Evolutionary conservation across 2,888 invertebrate genomes (phyloP).

Genomic region (Palloptera scutellata): DNA sequence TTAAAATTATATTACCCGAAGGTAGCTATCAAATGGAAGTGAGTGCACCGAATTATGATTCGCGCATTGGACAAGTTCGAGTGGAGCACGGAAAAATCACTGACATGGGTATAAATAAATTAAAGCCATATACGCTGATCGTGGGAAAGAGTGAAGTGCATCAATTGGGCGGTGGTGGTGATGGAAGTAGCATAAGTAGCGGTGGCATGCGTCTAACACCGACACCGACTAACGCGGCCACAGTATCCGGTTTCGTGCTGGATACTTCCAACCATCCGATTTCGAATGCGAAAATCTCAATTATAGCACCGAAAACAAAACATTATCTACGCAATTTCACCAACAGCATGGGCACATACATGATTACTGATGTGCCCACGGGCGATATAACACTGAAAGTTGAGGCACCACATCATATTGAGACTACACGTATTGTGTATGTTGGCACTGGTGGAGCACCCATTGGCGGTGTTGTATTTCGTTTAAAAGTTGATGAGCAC

Average conservation of each 20-base stretch:
- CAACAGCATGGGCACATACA: conserved; percentile 57
- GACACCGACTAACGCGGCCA: conserved; percentile 29
- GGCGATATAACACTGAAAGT: conserved; percentile 68
- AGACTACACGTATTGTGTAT: conserved; percentile 59
- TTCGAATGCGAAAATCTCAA: conserved; percentile 65
- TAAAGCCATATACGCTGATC: conserved; percentile 44
- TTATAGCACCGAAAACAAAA: conserved; percentile 62
- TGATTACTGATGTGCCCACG: conserved; percentile 50
- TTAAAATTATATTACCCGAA: conserved; percentile 75
- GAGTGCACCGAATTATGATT: conserved; percentile 70
- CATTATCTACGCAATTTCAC: conserved; percentile 59
- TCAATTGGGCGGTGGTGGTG: conserved; percentile 28
- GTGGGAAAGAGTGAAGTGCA: conserved; percentile 50
- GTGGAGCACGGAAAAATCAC: conserved; percentile 45
- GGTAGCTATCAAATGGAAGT: conserved; percentile 73
- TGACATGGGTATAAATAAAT: conserved; percentile 49
- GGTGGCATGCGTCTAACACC: conserved; percentile 22
- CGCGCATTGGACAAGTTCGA: conserved; percentile 63
- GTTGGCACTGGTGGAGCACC: conserved; percentile 58
- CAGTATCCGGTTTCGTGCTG: conserved; percentile 67
- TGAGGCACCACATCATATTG: conserved; percentile 69
- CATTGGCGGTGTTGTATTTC: conserved; percentile 72
- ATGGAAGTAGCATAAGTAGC: conserved; percentile 10
- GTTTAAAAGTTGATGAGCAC: conserved; percentile 72
- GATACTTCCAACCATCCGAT: conserved; percentile 71